Evolutionary conservation across 1,140 invertebrate species (phyloP).

Genomic region (Phortica variegata): DNA sequence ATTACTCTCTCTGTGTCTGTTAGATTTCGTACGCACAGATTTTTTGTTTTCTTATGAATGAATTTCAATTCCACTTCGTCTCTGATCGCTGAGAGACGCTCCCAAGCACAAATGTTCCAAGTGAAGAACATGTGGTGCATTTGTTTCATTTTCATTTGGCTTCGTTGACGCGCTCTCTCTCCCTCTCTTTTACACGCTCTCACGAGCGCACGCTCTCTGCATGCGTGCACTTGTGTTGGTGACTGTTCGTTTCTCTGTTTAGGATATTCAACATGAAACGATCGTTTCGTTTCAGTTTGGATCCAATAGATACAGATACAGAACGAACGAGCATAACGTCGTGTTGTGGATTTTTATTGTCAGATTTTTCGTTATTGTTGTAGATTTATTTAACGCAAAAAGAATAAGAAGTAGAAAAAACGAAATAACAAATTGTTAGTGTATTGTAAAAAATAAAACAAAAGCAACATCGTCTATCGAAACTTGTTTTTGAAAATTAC

Average conservation of each 20-base stretch:
- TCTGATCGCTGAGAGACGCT: too few relatives aligned
- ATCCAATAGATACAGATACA: conserved; percentile 55
- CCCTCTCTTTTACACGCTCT: conserved; percentile 15
- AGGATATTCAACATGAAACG: conserved; percentile 41
- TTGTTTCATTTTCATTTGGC: not conserved
- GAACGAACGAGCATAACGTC: too few relatives aligned
- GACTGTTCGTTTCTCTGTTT: conserved; percentile 37
- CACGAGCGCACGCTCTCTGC: conserved; percentile 13
- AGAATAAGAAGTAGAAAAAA: too few relatives aligned
- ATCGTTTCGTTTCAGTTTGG: conserved; percentile 56
- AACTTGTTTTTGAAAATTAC: too few relatives aligned
- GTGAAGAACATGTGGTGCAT: too few relatives aligned
- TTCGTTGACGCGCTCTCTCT: conserved; percentile 24
- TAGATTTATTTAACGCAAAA: too few relatives aligned
- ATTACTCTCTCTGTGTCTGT: not conserved
- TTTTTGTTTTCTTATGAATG: conserved; percentile 43
- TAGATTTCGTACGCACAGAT: conserved; percentile 3
- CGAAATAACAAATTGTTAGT: too few relatives aligned
- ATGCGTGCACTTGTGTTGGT: not conserved
- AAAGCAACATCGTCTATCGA: too few relatives aligned
- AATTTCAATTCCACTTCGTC: conserved; percentile 40
- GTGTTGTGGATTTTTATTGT: too few relatives aligned
- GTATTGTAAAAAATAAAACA: too few relatives aligned
- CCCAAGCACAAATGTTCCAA: too few relatives aligned
- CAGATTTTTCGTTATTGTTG: too few relatives aligned